Evolutionary conservation across 2,888 invertebrate genomes (phyloP).

Genomic region (Candidula unifasciata): DNA sequence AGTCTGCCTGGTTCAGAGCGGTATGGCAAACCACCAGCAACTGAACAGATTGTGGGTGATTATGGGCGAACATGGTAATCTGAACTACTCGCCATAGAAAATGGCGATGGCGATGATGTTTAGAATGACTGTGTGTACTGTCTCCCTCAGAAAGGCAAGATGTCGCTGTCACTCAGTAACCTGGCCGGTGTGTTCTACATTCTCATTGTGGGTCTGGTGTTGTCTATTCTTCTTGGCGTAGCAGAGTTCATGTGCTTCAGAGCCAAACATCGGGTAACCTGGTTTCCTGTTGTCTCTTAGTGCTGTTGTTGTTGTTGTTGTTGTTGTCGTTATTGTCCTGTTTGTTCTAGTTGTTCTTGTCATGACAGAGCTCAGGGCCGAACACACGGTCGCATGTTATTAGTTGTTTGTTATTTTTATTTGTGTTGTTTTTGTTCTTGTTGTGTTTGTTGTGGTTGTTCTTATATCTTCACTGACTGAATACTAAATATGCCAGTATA

Average conservation of each 20-base stretch:
- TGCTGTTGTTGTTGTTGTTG: not conserved
- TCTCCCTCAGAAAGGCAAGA: constrained; percentile 58
- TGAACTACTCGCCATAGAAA: too few relatives aligned
- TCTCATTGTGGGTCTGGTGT: constrained; percentile 92
- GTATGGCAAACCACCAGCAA: too few relatives aligned
- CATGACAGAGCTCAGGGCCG: not conserved
- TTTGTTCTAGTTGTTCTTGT: not conserved
- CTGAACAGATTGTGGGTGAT: too few relatives aligned
- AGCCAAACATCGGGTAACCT: constrained; percentile 50
- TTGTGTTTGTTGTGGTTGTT: too few relatives aligned
- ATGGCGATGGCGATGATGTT: not conserved
- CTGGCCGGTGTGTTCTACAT: constrained; percentile 99
- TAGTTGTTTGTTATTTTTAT: too few relatives aligned
- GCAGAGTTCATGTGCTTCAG: constrained; percentile 94
- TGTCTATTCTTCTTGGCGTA: constrained; percentile 93
- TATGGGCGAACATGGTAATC: too few relatives aligned
- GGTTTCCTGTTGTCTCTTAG: not conserved
- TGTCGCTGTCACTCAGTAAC: constrained; percentile 92
- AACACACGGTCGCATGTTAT: too few relatives aligned
- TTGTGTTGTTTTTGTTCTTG: too few relatives aligned
- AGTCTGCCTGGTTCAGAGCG: too few relatives aligned
- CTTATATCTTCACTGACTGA: too few relatives aligned
- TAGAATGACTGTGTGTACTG: not conserved
- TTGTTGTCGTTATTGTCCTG: not conserved
- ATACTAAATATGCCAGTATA: too few relatives aligned